Evolutionary conservation across 2,888 invertebrate genomes (phyloP), one percentile per base, ranked within the genome.

Genomic region (Trachelus troglodyta): DNA sequence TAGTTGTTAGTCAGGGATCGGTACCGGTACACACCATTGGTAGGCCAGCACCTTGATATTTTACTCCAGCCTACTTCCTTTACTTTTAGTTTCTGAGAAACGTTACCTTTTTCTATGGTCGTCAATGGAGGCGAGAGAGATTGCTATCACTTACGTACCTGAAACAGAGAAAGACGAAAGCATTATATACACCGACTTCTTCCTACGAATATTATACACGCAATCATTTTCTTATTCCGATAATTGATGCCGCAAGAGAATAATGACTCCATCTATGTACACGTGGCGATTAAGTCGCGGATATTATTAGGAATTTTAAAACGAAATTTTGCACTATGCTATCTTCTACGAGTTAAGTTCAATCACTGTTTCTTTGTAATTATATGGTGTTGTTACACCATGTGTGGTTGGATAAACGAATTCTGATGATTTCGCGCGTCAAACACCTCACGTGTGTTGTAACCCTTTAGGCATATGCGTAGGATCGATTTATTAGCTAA

Each of bases 111-210:
- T 56, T 56, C 9, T 23, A 9, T 23, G 23, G 23, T 56, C 23
- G 56, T 56, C 56, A 23, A 56, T 56, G 56, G 56, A 15, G 23
- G 56, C 23, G 23, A 56, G 23, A 56, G 56, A 23, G 56, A 56
- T 23, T 23, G 56, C 23, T 56, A 23, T 23, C 83, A 87, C 86
- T 87, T 78, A 81, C 81, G 79, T 86, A 87, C 87, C 87, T 87
- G 81, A 73, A 87, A 87, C 85, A 85, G 83, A 79, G 81, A 86
- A 77, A 85, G 79, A 80, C 79, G 76, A 76, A 80, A 82, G 79
- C 81, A 79, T 86, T 76, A 85, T 82, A 56, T 9, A 56, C 15
- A 56, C 23, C 2, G 56, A 56, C 9, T 56, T 56, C 56, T 56
- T 23, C 56, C 2, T 23, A 23, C 23, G 9, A 23, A 23, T 56